A percentile compares a stretch with the other conserved stretches of the same genome.
Conservation (phyloP, 2,113 vertebrate species). For the Otocyon megalotis region DNA sequence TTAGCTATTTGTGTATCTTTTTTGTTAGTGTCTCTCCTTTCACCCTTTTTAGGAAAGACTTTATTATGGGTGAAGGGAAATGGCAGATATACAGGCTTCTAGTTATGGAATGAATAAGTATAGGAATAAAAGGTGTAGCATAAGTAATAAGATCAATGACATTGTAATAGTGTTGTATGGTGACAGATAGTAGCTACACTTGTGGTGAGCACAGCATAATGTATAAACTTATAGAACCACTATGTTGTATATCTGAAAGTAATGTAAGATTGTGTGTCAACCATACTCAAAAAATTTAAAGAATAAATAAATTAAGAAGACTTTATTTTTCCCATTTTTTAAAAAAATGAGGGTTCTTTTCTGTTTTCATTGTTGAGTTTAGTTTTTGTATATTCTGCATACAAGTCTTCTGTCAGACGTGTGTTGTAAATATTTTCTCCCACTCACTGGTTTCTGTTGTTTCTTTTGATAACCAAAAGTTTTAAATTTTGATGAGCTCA, state of each 20-base stretch:
- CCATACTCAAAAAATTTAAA: not conserved
- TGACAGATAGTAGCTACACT: not conserved
- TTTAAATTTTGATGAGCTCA: not conserved
- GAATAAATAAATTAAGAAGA: not conserved
- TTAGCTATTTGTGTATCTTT: not conserved
- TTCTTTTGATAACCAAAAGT: not conserved
- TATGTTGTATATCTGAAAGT: not conserved
- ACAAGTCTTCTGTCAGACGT: not conserved
- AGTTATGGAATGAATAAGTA: not conserved
- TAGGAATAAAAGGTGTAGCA: not conserved
- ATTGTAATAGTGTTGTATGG: not conserved
- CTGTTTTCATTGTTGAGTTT: not conserved
- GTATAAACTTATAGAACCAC: not conserved
- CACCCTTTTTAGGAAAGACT: not conserved
- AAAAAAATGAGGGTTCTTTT: not conserved
- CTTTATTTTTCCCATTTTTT: not conserved
- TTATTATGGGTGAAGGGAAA: not conserved
- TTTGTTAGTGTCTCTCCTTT: not conserved
- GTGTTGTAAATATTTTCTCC: not conserved
- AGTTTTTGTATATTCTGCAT: not conserved
- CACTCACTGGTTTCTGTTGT: not conserved
- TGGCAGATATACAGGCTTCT: not conserved
- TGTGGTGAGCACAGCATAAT: not conserved
- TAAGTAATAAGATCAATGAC: not conserved
- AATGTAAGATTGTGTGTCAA: not conserved